These are phyloP conservation scores for Parazoanthus swiftii DNA, from an alignment of 92 coral and sea anemone genomes.

Conservation along the genomic window DNA sequence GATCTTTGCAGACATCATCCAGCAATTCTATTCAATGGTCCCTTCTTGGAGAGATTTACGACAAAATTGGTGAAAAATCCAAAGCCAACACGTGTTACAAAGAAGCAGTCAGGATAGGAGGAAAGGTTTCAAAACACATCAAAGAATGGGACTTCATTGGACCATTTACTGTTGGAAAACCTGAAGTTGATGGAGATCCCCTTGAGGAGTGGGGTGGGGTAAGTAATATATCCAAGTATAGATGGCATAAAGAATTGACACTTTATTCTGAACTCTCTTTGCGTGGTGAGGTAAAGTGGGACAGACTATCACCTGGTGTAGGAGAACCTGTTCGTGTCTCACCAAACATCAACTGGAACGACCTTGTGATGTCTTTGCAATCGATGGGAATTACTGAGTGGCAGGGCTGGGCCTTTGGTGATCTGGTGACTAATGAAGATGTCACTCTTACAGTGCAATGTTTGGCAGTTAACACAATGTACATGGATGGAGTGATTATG, in stretches of 20 bases:
- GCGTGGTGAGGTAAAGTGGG: constrained; percentile 79
- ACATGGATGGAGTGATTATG: constrained; percentile 68
- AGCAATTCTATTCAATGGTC: constrained; percentile 74
- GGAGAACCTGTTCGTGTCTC: constrained; percentile 56
- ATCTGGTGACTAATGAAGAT: constrained; percentile 80
- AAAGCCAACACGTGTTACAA: constrained; percentile 80
- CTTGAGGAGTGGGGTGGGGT: constrained; percentile 93
- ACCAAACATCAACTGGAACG: constrained; percentile 78
- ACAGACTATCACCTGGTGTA: constrained; percentile 37
- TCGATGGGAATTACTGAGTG: constrained; percentile 89
- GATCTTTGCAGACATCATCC: constrained; percentile 55
- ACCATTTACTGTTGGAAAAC: constrained; percentile 90
- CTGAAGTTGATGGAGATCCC: constrained; percentile 97
- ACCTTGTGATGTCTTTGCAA: constrained; percentile 69
- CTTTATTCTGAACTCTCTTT: constrained; percentile 79
- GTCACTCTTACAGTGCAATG: constrained; percentile 70
- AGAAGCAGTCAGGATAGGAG: constrained; percentile 71
- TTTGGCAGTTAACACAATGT: constrained; percentile 77
- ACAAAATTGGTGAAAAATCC: constrained; percentile 47
- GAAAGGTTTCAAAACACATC: constrained; percentile 71
- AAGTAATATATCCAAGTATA: constrained; percentile 61
- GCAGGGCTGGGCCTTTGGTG: constrained; percentile 97
- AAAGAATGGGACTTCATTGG: constrained; percentile 90
- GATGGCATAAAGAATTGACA: constrained; percentile 65
- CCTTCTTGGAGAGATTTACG: constrained; percentile 73